These are phyloP conservation scores for Drosophila rhopaloa DNA, from an alignment of 1,140 invertebrate species.

Conservation along the genomic window DNA sequence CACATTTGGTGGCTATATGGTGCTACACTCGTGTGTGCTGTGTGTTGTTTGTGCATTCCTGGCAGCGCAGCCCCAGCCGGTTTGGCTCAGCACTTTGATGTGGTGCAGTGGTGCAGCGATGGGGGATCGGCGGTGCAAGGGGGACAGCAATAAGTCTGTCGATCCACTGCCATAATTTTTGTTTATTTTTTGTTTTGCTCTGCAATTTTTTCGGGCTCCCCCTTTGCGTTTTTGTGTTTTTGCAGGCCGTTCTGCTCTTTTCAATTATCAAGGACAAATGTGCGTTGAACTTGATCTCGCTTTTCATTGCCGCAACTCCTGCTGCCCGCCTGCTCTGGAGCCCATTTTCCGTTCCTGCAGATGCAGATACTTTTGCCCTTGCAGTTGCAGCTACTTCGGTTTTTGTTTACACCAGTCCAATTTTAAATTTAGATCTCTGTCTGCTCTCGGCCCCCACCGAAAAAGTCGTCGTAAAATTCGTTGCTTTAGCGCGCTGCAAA, in stretches of 20 bases:
- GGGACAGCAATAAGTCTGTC: slow-evolving; percentile 73
- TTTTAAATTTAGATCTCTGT: slow-evolving; percentile 70
- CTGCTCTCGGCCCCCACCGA: slow-evolving; percentile 14
- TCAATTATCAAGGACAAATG: slow-evolving; percentile 82
- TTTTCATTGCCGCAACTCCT: slow-evolving; percentile 59
- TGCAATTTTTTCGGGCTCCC: slow-evolving; percentile 69
- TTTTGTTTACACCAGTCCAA: slow-evolving; percentile 63
- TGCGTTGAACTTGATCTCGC: slow-evolving; percentile 82
- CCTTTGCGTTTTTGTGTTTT: slow-evolving; percentile 34
- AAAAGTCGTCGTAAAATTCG: slow-evolving; percentile 64
- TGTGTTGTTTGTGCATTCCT: slow-evolving; percentile 41
- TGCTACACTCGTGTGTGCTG: slow-evolving; percentile 25
- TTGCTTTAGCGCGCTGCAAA: slow-evolving; percentile 73
- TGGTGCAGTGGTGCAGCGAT: neutral
- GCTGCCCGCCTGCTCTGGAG: slow-evolving; percentile 6
- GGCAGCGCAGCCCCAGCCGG: slow-evolving; percentile 52
- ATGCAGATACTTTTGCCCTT: slow-evolving; percentile 31
- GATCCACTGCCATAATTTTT: slow-evolving; percentile 83
- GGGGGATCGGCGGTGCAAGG: neutral
- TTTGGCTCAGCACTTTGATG: slow-evolving; percentile 50
- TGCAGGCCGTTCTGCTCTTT: slow-evolving; percentile 20
- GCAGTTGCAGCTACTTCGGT: slow-evolving; percentile 23
- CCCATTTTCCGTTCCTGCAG: slow-evolving; percentile 19
- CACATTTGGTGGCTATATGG: slow-evolving; percentile 56
- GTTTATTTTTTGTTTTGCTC: slow-evolving; percentile 69